These are phyloP conservation scores for Heliconius aoede DNA, from an alignment of 2,888 invertebrate genomes.

Conservation along the genomic window DNA sequence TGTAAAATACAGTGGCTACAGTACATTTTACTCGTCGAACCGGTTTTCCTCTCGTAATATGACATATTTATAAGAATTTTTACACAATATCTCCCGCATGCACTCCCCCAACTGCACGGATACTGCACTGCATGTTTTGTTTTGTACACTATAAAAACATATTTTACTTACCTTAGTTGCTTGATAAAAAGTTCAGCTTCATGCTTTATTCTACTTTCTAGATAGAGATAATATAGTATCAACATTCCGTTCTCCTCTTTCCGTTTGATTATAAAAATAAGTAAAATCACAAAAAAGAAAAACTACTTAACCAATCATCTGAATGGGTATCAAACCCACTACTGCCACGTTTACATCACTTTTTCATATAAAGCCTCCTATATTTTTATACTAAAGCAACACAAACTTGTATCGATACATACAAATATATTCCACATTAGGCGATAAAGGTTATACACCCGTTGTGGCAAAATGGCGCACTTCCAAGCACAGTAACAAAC, in stretches of 20 bases:
- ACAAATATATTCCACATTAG: constrained; percentile 7
- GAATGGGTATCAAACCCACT: not conserved
- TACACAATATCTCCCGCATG: not conserved
- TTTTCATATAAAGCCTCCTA: not conserved
- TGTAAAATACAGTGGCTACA: not conserved
- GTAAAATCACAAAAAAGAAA: no score
- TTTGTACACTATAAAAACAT: not conserved
- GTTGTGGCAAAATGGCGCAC: constrained; percentile 28
- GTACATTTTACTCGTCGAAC: not conserved
- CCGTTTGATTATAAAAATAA: no score
- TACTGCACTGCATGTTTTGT: not conserved
- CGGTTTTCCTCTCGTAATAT: not conserved
- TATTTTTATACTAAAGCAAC: not conserved
- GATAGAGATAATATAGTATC: no score
- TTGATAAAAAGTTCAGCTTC: no score
- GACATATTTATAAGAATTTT: constrained; percentile 5
- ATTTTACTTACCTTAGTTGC: no score
- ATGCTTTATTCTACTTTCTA: no score
- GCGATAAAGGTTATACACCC: constrained; percentile 33
- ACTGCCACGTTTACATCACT: not conserved
- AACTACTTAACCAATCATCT: no score
- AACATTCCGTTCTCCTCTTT: no score
- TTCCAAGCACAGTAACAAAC: constrained; percentile 27
- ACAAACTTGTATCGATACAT: constrained; percentile 1
- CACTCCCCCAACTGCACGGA: not conserved